Evolutionary conservation across 2,113 vertebrate species (phyloP).

Genomic region (Phasianus colchicus): DNA sequence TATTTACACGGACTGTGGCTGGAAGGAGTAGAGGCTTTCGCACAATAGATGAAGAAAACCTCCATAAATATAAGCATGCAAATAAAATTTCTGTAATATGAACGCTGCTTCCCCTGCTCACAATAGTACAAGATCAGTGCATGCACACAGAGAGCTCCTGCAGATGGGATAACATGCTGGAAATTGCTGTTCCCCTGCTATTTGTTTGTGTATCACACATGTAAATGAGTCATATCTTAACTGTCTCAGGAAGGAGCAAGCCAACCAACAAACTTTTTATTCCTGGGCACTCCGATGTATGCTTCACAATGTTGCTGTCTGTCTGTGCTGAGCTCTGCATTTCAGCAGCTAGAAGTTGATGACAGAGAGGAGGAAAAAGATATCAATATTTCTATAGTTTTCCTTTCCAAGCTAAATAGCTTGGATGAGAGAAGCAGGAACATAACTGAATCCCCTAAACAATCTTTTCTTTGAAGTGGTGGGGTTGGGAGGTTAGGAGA

Average conservation of each 20-base stretch:
- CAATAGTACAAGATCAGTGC: background rate
- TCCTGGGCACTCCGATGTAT: background rate
- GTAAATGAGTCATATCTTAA: background rate
- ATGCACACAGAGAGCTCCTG: background rate
- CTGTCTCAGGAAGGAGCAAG: background rate
- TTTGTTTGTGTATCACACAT: background rate
- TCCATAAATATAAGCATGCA: rapidly evolving
- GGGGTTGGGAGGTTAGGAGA: background rate
- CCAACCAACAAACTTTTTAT: background rate
- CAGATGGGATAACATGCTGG: background rate
- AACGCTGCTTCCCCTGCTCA: background rate
- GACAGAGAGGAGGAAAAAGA: background rate
- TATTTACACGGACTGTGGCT: background rate
- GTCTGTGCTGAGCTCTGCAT: background rate
- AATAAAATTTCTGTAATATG: background rate
- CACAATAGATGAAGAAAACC: background rate
- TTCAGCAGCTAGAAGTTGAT: slow-evolving; percentile 7
- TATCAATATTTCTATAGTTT: background rate
- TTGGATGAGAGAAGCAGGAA: slow-evolving; percentile 18
- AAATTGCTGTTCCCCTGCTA: background rate
- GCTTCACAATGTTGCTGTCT: background rate
- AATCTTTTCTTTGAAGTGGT: slow-evolving; percentile 40
- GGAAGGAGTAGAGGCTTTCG: background rate
- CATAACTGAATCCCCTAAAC: slow-evolving; percentile 20
- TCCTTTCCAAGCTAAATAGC: slow-evolving; percentile 24